These are phyloP conservation scores for Hypsopygia costalis DNA, from an alignment of 2,888 invertebrate genomes.

Conservation along the genomic window DNA sequence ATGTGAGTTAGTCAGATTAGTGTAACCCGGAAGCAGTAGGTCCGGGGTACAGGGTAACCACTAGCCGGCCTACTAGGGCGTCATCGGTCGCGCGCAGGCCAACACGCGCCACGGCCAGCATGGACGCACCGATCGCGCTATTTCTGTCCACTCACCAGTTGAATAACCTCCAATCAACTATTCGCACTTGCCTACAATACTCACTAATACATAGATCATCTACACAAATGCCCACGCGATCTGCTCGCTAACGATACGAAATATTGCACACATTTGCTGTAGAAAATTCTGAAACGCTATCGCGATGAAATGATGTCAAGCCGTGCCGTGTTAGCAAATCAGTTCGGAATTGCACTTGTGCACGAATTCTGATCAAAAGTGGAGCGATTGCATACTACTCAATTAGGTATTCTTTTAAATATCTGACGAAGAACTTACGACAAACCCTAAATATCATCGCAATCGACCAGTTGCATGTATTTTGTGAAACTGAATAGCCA, in stretches of 20 bases:
- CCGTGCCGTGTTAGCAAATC: constrained; percentile 18
- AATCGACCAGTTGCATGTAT: background rate
- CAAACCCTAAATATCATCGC: background rate
- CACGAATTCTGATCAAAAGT: constrained; percentile 24
- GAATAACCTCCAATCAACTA: constrained; percentile 80
- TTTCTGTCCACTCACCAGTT: constrained; percentile 73
- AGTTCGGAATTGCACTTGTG: constrained; percentile 28
- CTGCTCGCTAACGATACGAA: background rate
- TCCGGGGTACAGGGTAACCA: constrained; percentile 33
- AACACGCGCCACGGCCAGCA: constrained; percentile 25
- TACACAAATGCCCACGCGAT: constrained; percentile 30
- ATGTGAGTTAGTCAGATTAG: constrained; percentile 12
- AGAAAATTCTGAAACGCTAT: background rate
- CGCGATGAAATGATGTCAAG: constrained; percentile 3
- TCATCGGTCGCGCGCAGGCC: constrained; percentile 19
- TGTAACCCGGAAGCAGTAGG: constrained; percentile 61
- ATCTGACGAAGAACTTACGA: background rate
- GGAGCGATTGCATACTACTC: background rate
- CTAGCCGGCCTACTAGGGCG: constrained; percentile 23
- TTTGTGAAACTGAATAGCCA: background rate
- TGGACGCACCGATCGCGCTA: constrained; percentile 61
- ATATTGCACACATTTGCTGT: background rate
- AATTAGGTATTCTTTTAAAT: background rate
- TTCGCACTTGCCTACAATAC: constrained; percentile 70
- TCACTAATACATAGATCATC: constrained; percentile 38